A percentile compares a stretch with the other conserved stretches of the same genome.
phyloP scores from a whole-genome alignment of 2,113 vertebrate genomes.

The Triplophysa dalaica region DNA sequence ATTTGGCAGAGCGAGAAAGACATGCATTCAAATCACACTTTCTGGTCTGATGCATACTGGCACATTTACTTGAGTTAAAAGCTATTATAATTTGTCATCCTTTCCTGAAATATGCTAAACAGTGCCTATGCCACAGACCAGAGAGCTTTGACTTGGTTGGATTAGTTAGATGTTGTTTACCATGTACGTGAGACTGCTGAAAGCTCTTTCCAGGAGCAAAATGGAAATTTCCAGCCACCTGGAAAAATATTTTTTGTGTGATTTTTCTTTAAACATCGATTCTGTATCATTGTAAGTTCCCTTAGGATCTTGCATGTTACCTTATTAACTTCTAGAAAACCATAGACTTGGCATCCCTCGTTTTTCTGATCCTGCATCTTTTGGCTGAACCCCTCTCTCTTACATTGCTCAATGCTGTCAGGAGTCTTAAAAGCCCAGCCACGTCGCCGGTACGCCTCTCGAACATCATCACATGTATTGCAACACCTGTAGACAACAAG shows the following conservation, averaged over 20 bases:
- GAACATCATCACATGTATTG: conserved; percentile 95
- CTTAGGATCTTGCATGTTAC: conserved; percentile 55
- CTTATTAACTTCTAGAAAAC: conserved; percentile 98
- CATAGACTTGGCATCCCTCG: conserved; percentile 95
- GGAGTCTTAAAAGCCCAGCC: conserved; percentile 98
- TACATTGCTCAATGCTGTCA: conserved; percentile 95
- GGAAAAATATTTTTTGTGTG: background rate
- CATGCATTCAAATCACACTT: background rate
- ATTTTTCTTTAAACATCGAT: background rate
- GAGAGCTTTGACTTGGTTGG: background rate
- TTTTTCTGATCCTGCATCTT: conserved; percentile 99
- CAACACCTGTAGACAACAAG: conserved; percentile 84
- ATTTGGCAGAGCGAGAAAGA: background rate
- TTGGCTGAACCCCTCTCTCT: conserved; percentile 94
- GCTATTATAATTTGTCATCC: too few species aligned
- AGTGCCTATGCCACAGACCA: background rate
- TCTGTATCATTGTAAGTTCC: too few species aligned
- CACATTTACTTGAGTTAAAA: background rate
- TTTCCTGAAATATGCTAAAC: background rate
- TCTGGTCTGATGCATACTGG: background rate
- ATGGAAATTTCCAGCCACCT: conserved; percentile 99
- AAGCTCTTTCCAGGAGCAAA: conserved; percentile 99
- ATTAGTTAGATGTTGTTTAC: conserved; percentile 69
- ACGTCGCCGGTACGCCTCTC: conserved; percentile 91
- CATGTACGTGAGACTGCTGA: conserved; percentile 97